phyloP scores from a whole-genome alignment of 53 echinoderm and acorn worm genomes.

The Zoroaster sp. region DNA sequence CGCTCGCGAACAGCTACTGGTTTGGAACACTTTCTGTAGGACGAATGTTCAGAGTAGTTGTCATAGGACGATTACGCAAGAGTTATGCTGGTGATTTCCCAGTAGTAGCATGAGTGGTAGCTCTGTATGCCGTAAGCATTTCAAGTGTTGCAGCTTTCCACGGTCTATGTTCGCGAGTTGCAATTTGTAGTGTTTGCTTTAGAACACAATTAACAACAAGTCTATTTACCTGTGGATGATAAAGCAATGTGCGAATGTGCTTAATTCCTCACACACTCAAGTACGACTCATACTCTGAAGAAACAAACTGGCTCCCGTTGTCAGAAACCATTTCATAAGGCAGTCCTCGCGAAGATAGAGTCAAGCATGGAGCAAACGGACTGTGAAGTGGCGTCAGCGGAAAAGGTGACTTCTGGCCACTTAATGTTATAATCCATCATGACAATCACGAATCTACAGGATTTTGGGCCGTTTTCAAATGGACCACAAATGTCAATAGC shows the following conservation, averaged over 20 bases:
- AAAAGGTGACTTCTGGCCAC: conserved; percentile 23
- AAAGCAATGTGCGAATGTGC: conserved; percentile 32
- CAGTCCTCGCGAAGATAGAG: background rate
- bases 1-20: too few species aligned
- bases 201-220: too few species aligned
- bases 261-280: conserved; percentile 19
- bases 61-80: background rate
- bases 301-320: conserved; percentile 28
- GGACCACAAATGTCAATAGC: too few species aligned
- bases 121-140: conserved; percentile 5
- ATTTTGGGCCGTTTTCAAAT: too few species aligned
- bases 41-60: conserved; percentile 13
- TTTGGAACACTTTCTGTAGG: background rate
- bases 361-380: background rate
- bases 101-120: conserved; percentile 44
- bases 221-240: conserved; percentile 51
- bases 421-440: conserved; percentile 5
- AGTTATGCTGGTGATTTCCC: background rate
- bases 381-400: too few species aligned
- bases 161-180: too few species aligned
- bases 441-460: background rate
- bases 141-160: too few species aligned
- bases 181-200: too few species aligned
- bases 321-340: conserved; percentile 42
- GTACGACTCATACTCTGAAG: conserved; percentile 18